Conservation (phyloP, 2,113 vertebrate genomes). For the Bucco capensis region DNA sequence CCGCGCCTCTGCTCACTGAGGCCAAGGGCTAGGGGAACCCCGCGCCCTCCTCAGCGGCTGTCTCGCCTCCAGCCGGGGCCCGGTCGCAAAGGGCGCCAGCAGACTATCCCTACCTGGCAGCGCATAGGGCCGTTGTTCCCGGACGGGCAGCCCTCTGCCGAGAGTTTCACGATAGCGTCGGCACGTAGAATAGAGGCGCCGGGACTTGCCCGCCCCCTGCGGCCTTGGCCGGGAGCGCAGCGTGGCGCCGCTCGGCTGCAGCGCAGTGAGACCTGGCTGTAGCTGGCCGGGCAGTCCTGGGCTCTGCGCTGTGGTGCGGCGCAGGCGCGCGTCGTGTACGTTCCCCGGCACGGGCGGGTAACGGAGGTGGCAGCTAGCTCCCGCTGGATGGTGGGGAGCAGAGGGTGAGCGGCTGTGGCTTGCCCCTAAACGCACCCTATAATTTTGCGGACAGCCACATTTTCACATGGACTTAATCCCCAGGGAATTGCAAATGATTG, state of each 20-base stretch:
- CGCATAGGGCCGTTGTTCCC: not conserved
- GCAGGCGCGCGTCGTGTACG: accelerated
- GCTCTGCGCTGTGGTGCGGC: accelerated
- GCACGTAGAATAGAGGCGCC: not conserved
- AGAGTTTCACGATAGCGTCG: not conserved
- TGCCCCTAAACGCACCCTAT: accelerated
- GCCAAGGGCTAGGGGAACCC: too few species aligned
- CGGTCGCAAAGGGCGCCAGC: accelerated
- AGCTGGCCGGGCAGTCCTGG: accelerated
- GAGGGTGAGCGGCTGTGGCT: accelerated
- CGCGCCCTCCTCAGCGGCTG: too few species aligned
- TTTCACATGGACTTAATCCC: accelerated
- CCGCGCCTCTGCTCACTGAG: not conserved
- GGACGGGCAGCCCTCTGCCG: not conserved
- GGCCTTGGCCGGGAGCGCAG: not conserved
- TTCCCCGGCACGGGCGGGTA: accelerated
- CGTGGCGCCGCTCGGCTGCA: accelerated
- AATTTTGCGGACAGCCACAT: accelerated
- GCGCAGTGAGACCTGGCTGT: accelerated
- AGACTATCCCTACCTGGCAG: constrained; percentile 26
- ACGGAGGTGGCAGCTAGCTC: too few species aligned
- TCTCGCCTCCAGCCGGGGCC: not conserved
- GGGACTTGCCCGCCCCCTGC: not conserved
- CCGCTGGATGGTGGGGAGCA: not conserved
- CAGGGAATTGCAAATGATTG: not conserved